Evolutionary conservation across 2,888 invertebrate genomes (phyloP).

Genomic region (Scelioninae gen. 2): DNA sequence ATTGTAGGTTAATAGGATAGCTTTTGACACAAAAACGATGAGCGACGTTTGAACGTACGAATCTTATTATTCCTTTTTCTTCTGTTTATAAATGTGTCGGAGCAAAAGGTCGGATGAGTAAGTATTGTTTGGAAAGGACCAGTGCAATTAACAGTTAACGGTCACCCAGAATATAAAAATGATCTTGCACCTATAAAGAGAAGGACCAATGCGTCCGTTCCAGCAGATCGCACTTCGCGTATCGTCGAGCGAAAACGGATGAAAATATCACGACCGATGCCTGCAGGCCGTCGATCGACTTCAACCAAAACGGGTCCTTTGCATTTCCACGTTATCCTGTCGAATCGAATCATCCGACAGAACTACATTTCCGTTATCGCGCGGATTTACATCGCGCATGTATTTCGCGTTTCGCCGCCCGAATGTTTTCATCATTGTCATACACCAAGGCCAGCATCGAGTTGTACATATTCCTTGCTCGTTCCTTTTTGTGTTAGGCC

Average conservation of each 20-base stretch:
- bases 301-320: constrained; percentile 23
- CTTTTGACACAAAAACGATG: constrained; percentile 14
- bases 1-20: constrained; percentile 11
- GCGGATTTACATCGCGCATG: constrained; percentile 32
- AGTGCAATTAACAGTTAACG: constrained; percentile 12
- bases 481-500: constrained; percentile 45
- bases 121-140: constrained; percentile 20
- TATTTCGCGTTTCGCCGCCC: constrained; percentile 39
- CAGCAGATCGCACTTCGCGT: constrained; percentile 71
- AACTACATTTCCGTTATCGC: constrained; percentile 43
- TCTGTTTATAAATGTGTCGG: constrained; percentile 6
- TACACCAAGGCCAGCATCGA: constrained; percentile 52
- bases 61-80: neutral
- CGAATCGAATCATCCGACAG: constrained; percentile 44
- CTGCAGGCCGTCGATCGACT: constrained; percentile 25
- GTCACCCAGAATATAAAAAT: constrained; percentile 12
- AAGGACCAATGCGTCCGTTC: constrained; percentile 63
- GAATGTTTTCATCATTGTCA: constrained; percentile 51
- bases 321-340: constrained; percentile 47
- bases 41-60: neutral
- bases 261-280: constrained; percentile 28
- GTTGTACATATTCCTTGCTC: constrained; percentile 42
- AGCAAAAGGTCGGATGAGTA: constrained; percentile 32
- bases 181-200: constrained; percentile 30
- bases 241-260: constrained; percentile 36